Conservation (phyloP, 2,113 vertebrate species). For the Brachypteracias leptosomus region DNA sequence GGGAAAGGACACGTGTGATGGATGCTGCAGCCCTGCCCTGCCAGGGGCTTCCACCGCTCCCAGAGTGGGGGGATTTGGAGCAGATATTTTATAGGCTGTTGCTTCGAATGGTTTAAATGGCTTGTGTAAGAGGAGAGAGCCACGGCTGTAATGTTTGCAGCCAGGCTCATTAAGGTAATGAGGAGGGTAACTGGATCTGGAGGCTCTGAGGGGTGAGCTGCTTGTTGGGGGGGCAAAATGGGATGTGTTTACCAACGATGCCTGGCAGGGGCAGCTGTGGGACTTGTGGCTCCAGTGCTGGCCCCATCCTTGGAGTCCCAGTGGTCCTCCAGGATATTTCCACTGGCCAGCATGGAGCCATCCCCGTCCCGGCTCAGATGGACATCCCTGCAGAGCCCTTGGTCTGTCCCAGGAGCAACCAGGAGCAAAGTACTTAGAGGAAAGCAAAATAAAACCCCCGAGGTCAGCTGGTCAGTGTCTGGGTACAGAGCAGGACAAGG, state of each 20-base stretch:
- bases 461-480: rapidly evolving
- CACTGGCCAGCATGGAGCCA: neutral
- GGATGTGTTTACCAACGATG: rapidly evolving
- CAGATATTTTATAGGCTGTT: neutral
- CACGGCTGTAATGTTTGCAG: neutral
- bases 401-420: neutral
- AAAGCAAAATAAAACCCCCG: neutral
- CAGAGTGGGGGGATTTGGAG: no score
- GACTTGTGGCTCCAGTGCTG: rapidly evolving
- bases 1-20: neutral
- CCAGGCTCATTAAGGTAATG: neutral
- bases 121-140: neutral
- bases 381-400: neutral
- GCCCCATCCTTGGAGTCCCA: rapidly evolving
- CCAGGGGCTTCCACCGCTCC: no score
- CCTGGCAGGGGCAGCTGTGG: neutral
- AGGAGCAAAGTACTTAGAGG: rapidly evolving
- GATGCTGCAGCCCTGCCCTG: neutral
- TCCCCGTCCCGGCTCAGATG: rapidly evolving
- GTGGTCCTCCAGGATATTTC: rapidly evolving
- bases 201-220: neutral
- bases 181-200: neutral
- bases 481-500: rapidly evolving
- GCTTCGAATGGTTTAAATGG: neutral
- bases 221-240: neutral